phyloP scores from a whole-genome alignment of 2,888 invertebrate genomes.

The Caenorhabditis drosophilae region DNA sequence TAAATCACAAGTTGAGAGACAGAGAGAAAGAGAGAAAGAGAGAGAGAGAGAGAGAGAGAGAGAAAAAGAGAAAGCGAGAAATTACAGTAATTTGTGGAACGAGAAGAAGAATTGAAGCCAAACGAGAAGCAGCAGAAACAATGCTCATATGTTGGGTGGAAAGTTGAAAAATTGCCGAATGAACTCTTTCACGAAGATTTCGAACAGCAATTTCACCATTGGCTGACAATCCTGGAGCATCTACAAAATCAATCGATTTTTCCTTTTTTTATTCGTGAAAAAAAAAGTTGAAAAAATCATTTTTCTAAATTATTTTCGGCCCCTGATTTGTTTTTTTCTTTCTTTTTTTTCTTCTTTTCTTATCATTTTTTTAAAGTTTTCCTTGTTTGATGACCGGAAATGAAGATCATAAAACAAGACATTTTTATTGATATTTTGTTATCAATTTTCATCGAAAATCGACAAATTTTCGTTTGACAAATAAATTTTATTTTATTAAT shows the following conservation, averaged over 20 bases:
- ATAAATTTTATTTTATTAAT: too few relatives aligned
- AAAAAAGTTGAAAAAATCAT: not conserved
- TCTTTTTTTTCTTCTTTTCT: not conserved
- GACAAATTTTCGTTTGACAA: too few relatives aligned
- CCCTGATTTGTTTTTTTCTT: not conserved
- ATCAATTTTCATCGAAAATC: too few relatives aligned
- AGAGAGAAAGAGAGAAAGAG: not conserved
- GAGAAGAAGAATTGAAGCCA: constrained; percentile 57
- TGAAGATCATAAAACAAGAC: not conserved
- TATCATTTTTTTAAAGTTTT: not conserved
- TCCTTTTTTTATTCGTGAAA: not conserved
- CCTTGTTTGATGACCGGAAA: not conserved
- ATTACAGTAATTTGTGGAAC: constrained; percentile 59
- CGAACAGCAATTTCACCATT: constrained; percentile 45
- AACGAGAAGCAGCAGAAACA: constrained; percentile 49
- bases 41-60: not conserved
- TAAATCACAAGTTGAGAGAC: not conserved
- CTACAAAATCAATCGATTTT: constrained; percentile 10
- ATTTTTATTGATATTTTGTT: constrained; percentile 4
- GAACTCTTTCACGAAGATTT: constrained; percentile 50
- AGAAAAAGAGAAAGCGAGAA: not conserved
- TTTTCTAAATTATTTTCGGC: not conserved
- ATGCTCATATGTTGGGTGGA: constrained; percentile 23
- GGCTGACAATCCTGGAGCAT: constrained; percentile 47
- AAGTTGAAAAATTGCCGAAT: constrained; percentile 55